Conservation (phyloP, 2,797 vertebrate species). For the Okamejei kenojei region DNA sequence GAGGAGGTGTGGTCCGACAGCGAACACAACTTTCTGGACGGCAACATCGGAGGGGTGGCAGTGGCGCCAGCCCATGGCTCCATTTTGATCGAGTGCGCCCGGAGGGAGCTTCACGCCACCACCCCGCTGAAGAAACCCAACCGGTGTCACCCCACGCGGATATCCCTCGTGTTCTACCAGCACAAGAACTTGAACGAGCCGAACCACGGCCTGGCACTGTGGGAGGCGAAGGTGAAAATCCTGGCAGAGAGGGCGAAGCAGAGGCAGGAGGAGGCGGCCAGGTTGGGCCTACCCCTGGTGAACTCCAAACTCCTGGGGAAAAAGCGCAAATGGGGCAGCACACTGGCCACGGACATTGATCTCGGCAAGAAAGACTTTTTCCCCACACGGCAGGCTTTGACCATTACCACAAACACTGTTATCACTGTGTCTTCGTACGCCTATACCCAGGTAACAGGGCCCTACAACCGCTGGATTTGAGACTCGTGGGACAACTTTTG, state of each 20-base stretch:
- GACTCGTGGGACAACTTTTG: slow-evolving; percentile 43
- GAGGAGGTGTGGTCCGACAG: slow-evolving; percentile 93
- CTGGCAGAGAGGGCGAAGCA: slow-evolving; percentile 80
- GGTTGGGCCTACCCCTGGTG: slow-evolving; percentile 78
- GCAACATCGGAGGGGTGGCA: slow-evolving; percentile 88
- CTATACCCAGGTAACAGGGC: slow-evolving; percentile 93
- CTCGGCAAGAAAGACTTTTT: slow-evolving; percentile 76
- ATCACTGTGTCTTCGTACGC: slow-evolving; percentile 92
- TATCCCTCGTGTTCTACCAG: slow-evolving; percentile 98
- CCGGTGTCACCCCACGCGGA: slow-evolving; percentile 90
- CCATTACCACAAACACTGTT: slow-evolving; percentile 72
- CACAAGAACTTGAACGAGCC: slow-evolving; percentile 99
- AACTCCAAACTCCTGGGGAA: slow-evolving; percentile 84
- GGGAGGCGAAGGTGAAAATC: slow-evolving; percentile 98
- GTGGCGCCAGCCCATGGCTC: slow-evolving; percentile 90
- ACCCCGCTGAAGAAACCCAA: slow-evolving; percentile 91
- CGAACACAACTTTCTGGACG: slow-evolving; percentile 96
- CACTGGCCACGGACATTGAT: slow-evolving; percentile 53
- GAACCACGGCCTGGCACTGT: slow-evolving; percentile 84
- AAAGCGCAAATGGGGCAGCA: slow-evolving; percentile 85
- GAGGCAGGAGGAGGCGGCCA: slow-evolving; percentile 83
- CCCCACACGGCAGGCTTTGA: slow-evolving; percentile 69
- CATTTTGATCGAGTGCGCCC: slow-evolving; percentile 90
- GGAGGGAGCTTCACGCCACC: slow-evolving; percentile 90
- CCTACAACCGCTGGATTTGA: slow-evolving; percentile 92